phyloP scores from a whole-genome alignment of 2,797 vertebrate species.

The Catharus ustulatus region DNA sequence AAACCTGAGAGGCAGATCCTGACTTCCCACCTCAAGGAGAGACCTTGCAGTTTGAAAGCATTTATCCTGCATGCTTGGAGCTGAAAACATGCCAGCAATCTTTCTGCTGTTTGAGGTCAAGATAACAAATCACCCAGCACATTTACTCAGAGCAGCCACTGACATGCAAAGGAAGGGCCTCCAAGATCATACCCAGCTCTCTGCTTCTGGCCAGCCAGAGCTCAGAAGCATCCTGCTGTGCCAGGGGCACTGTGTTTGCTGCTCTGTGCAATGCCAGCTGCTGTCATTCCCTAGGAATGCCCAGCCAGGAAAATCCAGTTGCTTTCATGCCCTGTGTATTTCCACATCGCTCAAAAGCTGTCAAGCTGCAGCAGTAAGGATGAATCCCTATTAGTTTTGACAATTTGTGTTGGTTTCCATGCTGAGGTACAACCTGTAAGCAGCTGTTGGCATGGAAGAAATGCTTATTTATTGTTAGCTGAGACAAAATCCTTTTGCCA shows the following conservation, averaged over 20 bases:
- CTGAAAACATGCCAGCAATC: neutral
- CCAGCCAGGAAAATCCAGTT: neutral
- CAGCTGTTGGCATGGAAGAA: neutral
- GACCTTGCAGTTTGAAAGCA: neutral
- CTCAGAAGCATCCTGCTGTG: neutral
- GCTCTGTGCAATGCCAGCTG: neutral
- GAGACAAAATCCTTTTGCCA: constrained; percentile 8
- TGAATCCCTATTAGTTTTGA: neutral
- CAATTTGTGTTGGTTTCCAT: neutral
- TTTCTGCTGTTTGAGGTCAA: neutral
- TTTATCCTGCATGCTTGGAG: neutral
- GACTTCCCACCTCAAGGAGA: neutral
- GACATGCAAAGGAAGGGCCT: neutral
- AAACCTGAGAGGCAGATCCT: neutral
- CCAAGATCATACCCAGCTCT: neutral
- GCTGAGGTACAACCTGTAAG: neutral
- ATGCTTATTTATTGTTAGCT: constrained; percentile 14
- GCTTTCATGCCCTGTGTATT: neutral
- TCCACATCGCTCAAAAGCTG: neutral
- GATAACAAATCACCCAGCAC: neutral
- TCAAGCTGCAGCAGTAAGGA: neutral
- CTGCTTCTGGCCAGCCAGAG: neutral
- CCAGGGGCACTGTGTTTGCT: neutral
- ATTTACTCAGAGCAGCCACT: neutral
- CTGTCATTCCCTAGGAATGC: neutral